Base-by-base conservation (phyloP, 2,113 vertebrate genomes). In the Forbesichthys papilliferus region DNA sequence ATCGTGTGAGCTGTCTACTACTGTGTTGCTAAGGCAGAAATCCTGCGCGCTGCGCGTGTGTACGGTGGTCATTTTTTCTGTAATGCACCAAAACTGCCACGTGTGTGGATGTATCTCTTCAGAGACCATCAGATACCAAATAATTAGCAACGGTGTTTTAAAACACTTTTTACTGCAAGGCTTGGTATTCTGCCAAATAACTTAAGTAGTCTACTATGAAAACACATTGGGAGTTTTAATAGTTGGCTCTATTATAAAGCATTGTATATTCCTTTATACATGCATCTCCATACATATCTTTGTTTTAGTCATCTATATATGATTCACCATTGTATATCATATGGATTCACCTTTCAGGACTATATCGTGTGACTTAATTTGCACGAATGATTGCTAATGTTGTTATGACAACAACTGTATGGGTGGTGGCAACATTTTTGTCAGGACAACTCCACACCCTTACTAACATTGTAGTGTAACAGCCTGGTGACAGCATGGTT, bases 1-100 rank as follows among this genome's bases (percentile, higher is more conserved):
- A 80, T 87, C 88, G 86, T 46, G 49, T 59, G 77, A 71, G 71
- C 74, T 78, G 66, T 63, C 75, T 76, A 36, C 14, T 52, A 79
- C 49, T 65, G 83, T 89, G 90, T 90, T 90, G 88, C 89, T 86
- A 88, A 87, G 91, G 90, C 77, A 76, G 73, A 79, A 14, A 74
- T 69, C 65, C 70, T 71, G 66, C 65, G 20, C 16, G 34, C 13
- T n/a, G 27, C 27, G 27, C 27, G 14, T 13, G 62, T 83, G 58
- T 64, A 81, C 48, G 46, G 33, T 81, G 82, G 52, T 47, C 81
- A 60, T 74, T 78, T 74, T 74, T 75, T 66, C 61, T 69, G 79
- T 63, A 61, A 14, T 61, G 59, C 59, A 61, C 59, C 59, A 61
- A 61, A 61, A 16, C n/a, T 42, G 36, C 36, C 36, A 5, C 36